A percentile compares a stretch with the other conserved stretches of the same genome.
Evolutionary conservation across 2,797 vertebrate species (phyloP).

Genomic region (Prunella strophiata): DNA sequence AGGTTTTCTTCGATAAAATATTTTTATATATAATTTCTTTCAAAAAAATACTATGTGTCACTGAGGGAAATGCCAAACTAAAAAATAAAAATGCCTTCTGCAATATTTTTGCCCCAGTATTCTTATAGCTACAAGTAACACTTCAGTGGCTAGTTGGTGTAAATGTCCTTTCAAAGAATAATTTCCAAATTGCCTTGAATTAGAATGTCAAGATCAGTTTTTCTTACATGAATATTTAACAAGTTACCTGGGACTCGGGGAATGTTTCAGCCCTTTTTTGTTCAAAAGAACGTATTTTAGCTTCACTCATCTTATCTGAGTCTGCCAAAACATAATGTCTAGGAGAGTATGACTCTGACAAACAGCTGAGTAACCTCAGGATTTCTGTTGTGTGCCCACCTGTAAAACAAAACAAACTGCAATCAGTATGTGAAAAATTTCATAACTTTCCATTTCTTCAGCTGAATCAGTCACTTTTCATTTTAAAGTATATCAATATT

Average conservation of each 20-base stretch:
- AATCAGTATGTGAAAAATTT: neutral
- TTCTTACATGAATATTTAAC: neutral
- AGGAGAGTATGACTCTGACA: constrained; percentile 84
- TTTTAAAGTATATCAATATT: neutral
- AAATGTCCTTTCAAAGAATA: neutral
- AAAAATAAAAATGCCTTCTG: neutral
- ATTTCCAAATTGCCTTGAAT: neutral
- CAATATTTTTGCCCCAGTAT: neutral
- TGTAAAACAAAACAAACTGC: constrained; percentile 59
- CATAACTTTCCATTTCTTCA: neutral
- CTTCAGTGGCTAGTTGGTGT: neutral
- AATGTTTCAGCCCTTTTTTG: constrained; percentile 49
- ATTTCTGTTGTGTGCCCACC: constrained; percentile 95
- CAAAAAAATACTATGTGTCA: neutral
- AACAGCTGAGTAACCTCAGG: constrained; percentile 83
- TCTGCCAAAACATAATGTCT: constrained; percentile 91
- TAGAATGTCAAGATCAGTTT: neutral
- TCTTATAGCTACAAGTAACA: neutral
- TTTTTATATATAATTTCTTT: neutral
- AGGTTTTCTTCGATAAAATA: neutral
- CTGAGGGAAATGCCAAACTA: neutral
- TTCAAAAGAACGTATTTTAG: constrained; percentile 88
- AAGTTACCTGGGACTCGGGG: constrained; percentile 76
- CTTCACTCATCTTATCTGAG: constrained; percentile 90
- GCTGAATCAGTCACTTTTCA: neutral